Percentiles rank a stretch among this genome's conserved stretches.
Conservation (phyloP, 1,140 invertebrate genomes). For the Ganaspis sp. region DNA sequence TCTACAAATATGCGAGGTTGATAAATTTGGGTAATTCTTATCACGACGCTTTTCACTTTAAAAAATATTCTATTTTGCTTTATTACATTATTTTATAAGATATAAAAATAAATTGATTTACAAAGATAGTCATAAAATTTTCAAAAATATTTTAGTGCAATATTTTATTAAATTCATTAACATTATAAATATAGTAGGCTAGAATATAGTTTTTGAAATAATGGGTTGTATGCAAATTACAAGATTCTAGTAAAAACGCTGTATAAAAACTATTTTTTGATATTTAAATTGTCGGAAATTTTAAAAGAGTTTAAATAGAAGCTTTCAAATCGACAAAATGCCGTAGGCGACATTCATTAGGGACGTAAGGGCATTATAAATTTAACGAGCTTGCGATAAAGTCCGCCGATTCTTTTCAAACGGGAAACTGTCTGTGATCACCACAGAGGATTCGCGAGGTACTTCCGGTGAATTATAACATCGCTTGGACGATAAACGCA, state of each 20-base stretch:
- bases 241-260: not conserved
- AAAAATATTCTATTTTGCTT: no score
- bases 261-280: not conserved
- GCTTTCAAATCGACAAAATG: not conserved
- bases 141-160: no score
- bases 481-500: conserved; percentile 54
- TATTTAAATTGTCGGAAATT: not conserved
- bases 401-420: not conserved
- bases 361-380: conserved; percentile 1
- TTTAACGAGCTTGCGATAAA: conserved; percentile 2
- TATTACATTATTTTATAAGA: no score
- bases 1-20: not conserved
- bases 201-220: not conserved
- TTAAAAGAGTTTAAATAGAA: not conserved
- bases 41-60: no score
- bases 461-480: conserved; percentile 48
- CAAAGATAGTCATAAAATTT: no score
- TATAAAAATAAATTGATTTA: no score
- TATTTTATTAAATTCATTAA: not conserved
- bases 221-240: not conserved
- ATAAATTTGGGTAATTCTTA: no score
- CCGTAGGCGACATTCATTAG: not conserved
- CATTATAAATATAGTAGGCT: not conserved
- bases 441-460: conserved; percentile 48
- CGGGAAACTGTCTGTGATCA: not conserved